Percentiles rank a stretch among this genome's conserved stretches.
Evolutionary conservation across 2,113 vertebrate species (phyloP).

Genomic region (Ploceus nigricollis): DNA sequence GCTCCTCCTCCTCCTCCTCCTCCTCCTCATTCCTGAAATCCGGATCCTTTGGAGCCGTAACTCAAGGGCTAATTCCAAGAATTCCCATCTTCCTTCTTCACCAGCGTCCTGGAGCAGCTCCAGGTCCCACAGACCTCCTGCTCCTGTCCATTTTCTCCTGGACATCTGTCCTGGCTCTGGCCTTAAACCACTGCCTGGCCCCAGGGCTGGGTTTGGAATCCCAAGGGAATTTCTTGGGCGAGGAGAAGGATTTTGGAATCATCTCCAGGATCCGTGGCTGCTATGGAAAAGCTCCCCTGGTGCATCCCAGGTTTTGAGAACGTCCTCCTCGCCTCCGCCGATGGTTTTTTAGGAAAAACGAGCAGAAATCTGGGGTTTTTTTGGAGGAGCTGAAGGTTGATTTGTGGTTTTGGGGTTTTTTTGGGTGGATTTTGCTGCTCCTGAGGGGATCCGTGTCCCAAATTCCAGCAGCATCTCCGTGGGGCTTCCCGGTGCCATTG

Average conservation of each 20-base stretch:
- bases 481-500: accelerated
- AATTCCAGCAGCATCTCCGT: neutral
- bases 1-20: neutral
- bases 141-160: neutral
- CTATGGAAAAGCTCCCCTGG: neutral
- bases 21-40: neutral
- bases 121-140: neutral
- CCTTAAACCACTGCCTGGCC: neutral
- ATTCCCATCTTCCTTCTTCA: neutral
- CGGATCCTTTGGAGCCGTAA: neutral
- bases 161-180: neutral
- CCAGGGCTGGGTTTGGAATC: neutral
- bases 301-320: neutral
- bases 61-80: constrained; percentile 46
- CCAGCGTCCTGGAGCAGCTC: constrained; percentile 17
- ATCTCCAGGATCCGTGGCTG: neutral
- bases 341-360: neutral
- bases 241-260: neutral
- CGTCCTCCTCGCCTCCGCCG: neutral
- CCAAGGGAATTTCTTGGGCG: neutral
- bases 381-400: neutral
- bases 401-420: neutral
- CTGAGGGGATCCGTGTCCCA: accelerated
- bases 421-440: neutral
- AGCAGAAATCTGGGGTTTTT: neutral